Conservation (phyloP, 2,113 vertebrate species). For the Rhinolophus sinicus region DNA sequence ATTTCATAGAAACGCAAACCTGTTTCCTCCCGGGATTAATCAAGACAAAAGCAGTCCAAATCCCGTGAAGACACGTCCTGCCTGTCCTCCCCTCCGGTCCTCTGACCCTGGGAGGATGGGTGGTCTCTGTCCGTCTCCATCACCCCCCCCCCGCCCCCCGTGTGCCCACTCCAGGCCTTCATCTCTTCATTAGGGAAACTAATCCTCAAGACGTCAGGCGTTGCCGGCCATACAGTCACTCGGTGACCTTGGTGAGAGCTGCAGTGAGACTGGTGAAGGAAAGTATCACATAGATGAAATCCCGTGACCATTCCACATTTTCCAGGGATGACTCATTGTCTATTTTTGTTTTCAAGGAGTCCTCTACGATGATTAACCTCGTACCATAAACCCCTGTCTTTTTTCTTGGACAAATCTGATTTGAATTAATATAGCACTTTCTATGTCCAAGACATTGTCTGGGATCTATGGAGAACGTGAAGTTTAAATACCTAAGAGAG, state of each 20-base stretch:
- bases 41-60: conserved; percentile 48
- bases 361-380: not conserved
- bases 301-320: fast-evolving
- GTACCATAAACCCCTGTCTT: not conserved
- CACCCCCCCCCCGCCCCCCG: not conserved
- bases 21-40: conserved; percentile 46
- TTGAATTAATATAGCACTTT: not conserved
- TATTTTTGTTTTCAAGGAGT: not conserved
- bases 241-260: not conserved
- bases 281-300: not conserved
- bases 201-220: not conserved
- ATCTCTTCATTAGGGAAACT: not conserved
- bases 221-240: not conserved
- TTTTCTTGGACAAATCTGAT: not conserved
- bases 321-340: not conserved
- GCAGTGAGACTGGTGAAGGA: not conserved
- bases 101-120: not conserved
- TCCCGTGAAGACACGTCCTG: not conserved
- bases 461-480: not conserved
- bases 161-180: not conserved
- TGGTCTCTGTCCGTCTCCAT: not conserved
- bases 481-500: not conserved
- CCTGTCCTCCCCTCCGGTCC: not conserved
- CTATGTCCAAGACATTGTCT: not conserved
- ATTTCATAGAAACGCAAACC: conserved; percentile 53